Base-by-base conservation (phyloP, 64 coral and sea anemone genomes). In the Montipora capricornis region DNA sequence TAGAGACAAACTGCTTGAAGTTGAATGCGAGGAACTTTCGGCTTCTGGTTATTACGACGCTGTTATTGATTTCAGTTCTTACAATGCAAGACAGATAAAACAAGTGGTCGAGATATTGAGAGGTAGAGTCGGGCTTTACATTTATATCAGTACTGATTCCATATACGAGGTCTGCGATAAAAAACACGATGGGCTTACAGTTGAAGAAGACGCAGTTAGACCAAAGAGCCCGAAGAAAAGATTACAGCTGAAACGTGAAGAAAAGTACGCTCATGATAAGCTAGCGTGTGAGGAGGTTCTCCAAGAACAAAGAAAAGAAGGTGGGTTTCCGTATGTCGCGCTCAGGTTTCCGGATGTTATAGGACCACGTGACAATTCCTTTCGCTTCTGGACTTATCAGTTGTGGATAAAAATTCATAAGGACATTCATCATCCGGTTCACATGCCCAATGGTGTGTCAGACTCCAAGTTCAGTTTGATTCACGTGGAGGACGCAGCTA, bases 351-450 rank as follows among this genome's bases (percentile, higher is more conserved):
- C 98, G 73, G 94, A 96, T 93, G 98, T 94, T 14, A 96, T 99
- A 47, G 98, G 98, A 71, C 92, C 95, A 92, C 94, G 98, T 75
- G 98, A 99, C 50, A 95, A 88, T 66, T 92, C 98, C 17, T 92
- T 99, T 44, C 95, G 98, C 22, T 96, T 96, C 74, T 99, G 98
- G 98, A 94, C 95, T 8, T 99, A 99, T 64, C 98, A 99, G 62
- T 80, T 99, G 79, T 99, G 98, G 98, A 74, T 99, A 76, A 53
- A 79, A 15, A 94, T 95, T 62, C 98, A 96, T 53, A 94, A 96
- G 8, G 89, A 76, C 37, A 95, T 99, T 77, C 61, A 84, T 26
- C 82, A 99, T 16, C 95, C 89, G 5, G 95, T 99, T 10, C 98
- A 96, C 49, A 84, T 99, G 26, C 98, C 98, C 9, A 61, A 77